phyloP scores from a whole-genome alignment of 1,140 invertebrate genomes.

The Harpegnathos saltator region DNA sequence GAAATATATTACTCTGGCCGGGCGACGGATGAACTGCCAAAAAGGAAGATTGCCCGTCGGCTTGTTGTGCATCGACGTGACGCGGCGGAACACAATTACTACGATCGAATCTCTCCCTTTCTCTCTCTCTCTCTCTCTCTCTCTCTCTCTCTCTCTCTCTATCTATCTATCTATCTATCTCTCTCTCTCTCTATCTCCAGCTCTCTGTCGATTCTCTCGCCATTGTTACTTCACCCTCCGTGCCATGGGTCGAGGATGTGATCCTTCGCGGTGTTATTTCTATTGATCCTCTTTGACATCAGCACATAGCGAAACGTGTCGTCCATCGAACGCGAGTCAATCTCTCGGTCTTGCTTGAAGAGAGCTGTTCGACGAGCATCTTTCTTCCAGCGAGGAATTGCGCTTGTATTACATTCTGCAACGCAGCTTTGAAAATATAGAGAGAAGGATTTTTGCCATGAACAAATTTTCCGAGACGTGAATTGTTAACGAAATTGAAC shows the following conservation, averaged over 20 bases:
- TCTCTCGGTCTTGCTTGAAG: not conserved
- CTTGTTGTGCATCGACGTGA: constrained; percentile 50
- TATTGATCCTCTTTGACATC: constrained; percentile 2
- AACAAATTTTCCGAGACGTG: too few relatives aligned
- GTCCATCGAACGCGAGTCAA: constrained; percentile 1
- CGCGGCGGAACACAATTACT: constrained; percentile 62
- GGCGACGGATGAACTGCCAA: constrained; percentile 70
- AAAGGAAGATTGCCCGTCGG: constrained; percentile 73
- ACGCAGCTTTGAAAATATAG: too few relatives aligned
- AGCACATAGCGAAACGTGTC: constrained; percentile 1
- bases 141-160: constrained; percentile 18
- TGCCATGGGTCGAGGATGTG: not conserved
- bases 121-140: constrained; percentile 31
- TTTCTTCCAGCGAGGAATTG: too few relatives aligned
- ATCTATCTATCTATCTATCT: not conserved
- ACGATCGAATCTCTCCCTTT: constrained; percentile 37
- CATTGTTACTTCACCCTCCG: constrained; percentile 39
- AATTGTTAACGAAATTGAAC: too few relatives aligned
- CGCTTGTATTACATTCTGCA: too few relatives aligned
- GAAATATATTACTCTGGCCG: constrained; percentile 79
- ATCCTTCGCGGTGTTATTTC: constrained; percentile 5
- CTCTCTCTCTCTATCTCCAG: constrained; percentile 35
- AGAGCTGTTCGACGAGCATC: too few relatives aligned
- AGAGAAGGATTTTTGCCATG: too few relatives aligned
- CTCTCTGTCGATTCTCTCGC: too few relatives aligned